Base-by-base conservation (phyloP, 2,113 vertebrate genomes). In the Meleagris gallopavo region DNA sequence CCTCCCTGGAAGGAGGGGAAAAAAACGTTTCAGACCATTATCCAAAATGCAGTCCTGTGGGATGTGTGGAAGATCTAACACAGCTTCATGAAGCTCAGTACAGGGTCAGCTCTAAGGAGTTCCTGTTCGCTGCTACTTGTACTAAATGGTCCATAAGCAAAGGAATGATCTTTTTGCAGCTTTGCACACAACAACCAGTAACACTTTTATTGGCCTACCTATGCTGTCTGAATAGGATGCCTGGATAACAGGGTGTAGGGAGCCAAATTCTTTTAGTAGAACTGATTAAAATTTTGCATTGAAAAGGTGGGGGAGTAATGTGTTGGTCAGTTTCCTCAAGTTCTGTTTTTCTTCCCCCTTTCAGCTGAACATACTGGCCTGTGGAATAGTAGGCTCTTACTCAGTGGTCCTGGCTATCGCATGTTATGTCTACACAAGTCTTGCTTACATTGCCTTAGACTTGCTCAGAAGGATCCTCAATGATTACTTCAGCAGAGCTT, bases 321-420 rank as follows among this genome's bases (percentile, higher is more conserved):
- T 73, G 32, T 64, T 71, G 57, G 13, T 83, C 48, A 20, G 43
- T 65, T 43, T 75, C 48, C 57, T 90, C 64, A 92, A 81, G 61
- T 48, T 90, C 38, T 24, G 2, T n/a, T 22, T 43, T 75, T 84
- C 30, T 41, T 25, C 52, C 9, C 54, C 64, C 6, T 6, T 60
- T 6, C 85, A 99, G 99, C 98, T 99, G 46, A 99, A 99, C 97
- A 99, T 99, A 79, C 48, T 96, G 74, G 97, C 98, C 3, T 99
- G 98, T 83, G 99, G 98, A 6, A 54, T 98, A 9, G 86, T 98
- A 8, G 99, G 99, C 1, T 98, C 98, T 3, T 99, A 99, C 4
- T 89, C 98, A 0, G 97, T 99, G 40, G 48, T 99, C 38, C 95
- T 99, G 75, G 98, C 98, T 2, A 55, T 98, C 67, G 97, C 98